Evolutionary conservation across 2,888 invertebrate species (phyloP).

Genomic region (Pristionchus maxplancki): DNA sequence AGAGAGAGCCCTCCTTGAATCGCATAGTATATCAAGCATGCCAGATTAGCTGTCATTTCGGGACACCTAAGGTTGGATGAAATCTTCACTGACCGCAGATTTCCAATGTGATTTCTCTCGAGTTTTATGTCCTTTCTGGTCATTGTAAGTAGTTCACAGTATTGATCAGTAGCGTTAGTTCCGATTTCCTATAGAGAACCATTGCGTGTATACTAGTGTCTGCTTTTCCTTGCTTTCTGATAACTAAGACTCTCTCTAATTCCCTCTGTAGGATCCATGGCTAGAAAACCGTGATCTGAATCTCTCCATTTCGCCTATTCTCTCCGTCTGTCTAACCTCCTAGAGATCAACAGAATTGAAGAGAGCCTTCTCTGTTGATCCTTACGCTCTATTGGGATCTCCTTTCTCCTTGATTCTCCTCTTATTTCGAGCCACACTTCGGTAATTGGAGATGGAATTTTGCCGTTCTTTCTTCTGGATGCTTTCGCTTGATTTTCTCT

Average conservation of each 20-base stretch:
- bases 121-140: no score
- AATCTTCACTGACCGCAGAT: no score
- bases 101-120: no score
- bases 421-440: constrained; percentile 5
- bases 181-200: no score
- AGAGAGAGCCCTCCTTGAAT: neutral
- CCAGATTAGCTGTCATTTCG: neutral
- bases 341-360: neutral
- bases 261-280: no score
- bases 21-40: constrained; percentile 8
- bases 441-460: neutral
- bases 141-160: no score
- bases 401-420: constrained; percentile 19
- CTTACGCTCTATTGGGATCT: neutral
- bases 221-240: no score
- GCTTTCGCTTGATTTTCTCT: neutral
- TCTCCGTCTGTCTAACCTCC: neutral
- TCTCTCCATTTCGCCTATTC: neutral
- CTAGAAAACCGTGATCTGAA: neutral
- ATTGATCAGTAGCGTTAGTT: no score
- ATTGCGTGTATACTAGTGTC: no score
- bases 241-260: no score
- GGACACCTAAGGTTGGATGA: neutral
- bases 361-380: constrained; percentile 12
- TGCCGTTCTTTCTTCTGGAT: neutral